Evolutionary conservation across 2,113 vertebrate genomes (phyloP).

Genomic region (Tretioscincus oriximinensis): DNA sequence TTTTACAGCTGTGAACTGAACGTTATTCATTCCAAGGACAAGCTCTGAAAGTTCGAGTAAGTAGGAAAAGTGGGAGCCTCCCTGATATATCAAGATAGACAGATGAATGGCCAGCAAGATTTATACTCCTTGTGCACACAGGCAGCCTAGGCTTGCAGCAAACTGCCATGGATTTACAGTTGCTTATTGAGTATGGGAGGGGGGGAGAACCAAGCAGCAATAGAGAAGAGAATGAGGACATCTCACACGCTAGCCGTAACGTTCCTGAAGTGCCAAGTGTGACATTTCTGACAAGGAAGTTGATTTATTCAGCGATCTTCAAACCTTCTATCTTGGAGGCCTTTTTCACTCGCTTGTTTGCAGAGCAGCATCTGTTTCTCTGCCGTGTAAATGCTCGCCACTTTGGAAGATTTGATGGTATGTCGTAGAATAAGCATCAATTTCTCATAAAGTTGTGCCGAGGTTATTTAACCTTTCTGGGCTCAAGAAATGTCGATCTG

Average conservation of each 20-base stretch:
- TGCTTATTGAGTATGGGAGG: conserved; percentile 18
- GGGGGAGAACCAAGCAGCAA: too few relatives aligned
- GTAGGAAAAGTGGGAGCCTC: conserved; percentile 27
- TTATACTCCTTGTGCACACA: conserved; percentile 9
- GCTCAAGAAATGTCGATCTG: neutral
- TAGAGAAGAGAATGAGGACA: neutral
- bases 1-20: conserved; percentile 13
- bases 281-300: neutral
- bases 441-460: neutral
- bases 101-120: conserved; percentile 27
- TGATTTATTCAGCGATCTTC: neutral
- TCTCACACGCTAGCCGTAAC: neutral
- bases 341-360: neutral
- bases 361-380: neutral
- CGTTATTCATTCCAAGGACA: conserved; percentile 35
- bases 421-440: neutral
- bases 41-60: conserved; percentile 31
- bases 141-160: conserved; percentile 6
- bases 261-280: neutral
- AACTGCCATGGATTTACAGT: conserved; percentile 16
- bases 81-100: conserved; percentile 25
- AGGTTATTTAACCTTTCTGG: neutral
- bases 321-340: neutral
- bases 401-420: neutral
- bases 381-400: neutral